Percentiles rank a stretch among this genome's conserved stretches.
Evolutionary conservation across 2,888 invertebrate species (phyloP).

Genomic region (Athrips mouffetella): DNA sequence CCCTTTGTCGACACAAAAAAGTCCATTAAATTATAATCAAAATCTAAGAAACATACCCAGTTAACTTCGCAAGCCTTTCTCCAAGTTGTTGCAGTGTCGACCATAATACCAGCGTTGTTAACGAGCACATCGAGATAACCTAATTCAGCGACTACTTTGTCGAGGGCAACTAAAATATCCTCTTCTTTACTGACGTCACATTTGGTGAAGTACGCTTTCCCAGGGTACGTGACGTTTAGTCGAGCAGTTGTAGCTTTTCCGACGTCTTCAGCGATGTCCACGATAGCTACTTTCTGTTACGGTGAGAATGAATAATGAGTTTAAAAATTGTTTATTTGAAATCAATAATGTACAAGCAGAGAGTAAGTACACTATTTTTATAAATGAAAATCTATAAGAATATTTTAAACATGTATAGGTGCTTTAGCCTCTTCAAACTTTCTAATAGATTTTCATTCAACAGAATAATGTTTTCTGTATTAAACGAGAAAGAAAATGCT

Average conservation of each 20-base stretch:
- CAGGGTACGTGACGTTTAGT: conserved; percentile 33
- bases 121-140: conserved; percentile 43
- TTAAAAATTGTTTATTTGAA: too few relatives aligned
- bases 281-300: conserved; percentile 39
- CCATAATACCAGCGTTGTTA: conserved; percentile 51
- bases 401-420: too few relatives aligned
- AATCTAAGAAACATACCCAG: conserved; percentile 33
- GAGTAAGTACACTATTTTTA: too few relatives aligned
- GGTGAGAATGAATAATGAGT: too few relatives aligned
- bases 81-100: conserved; percentile 37
- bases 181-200: conserved; percentile 47
- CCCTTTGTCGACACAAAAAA: too few relatives aligned
- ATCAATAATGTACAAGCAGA: too few relatives aligned
- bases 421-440: too few relatives aligned
- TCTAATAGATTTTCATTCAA: too few relatives aligned
- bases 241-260: conserved; percentile 34
- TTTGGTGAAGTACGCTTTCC: conserved; percentile 38
- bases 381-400: too few relatives aligned
- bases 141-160: conserved; percentile 33
- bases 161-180: conserved; percentile 33
- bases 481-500: too few relatives aligned
- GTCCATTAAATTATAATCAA: too few relatives aligned
- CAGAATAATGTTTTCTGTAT: too few relatives aligned
- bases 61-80: conserved; percentile 45
- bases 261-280: conserved; percentile 39